A percentile compares a stretch with the other conserved stretches of the same genome.
phyloP scores from a whole-genome alignment of 92 coral and sea anemone genomes.

The Galaxea fascicularis region DNA sequence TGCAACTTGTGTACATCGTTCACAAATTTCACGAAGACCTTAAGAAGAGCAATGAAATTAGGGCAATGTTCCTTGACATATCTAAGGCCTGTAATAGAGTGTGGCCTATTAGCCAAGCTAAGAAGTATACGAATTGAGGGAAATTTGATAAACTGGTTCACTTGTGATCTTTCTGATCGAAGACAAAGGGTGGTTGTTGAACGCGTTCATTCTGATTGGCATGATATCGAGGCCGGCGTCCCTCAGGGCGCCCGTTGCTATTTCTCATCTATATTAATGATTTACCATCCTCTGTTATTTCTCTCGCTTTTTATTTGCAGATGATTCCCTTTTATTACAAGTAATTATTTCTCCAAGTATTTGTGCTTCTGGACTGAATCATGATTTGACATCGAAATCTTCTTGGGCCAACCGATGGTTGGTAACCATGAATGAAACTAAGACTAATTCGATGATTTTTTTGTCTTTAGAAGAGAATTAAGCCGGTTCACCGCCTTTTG shows the following conservation, averaged over 20 bases:
- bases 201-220: conserved; percentile 4
- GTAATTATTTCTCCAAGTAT: background rate
- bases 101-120: conserved; percentile 7
- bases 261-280: background rate
- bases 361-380: conserved; percentile 2
- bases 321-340: background rate
- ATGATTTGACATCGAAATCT: no score
- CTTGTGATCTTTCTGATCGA: no score
- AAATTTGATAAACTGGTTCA: background rate
- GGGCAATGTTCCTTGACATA: conserved; percentile 35
- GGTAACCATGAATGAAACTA: no score
- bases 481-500: background rate
- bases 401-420: no score
- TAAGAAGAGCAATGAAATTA: conserved; percentile 29
- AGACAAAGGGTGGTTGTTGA: conserved; percentile 1
- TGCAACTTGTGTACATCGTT: conserved; percentile 23
- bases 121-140: background rate
- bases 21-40: conserved; percentile 24
- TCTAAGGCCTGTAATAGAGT: conserved; percentile 28
- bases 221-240: conserved; percentile 9
- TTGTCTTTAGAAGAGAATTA: background rate
- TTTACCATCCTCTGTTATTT: background rate
- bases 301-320: background rate
- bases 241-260: conserved; percentile 6
- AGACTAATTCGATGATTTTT: background rate